Base-by-base conservation (phyloP, 2,888 invertebrate species). In the Parnassius mnemosyne region DNA sequence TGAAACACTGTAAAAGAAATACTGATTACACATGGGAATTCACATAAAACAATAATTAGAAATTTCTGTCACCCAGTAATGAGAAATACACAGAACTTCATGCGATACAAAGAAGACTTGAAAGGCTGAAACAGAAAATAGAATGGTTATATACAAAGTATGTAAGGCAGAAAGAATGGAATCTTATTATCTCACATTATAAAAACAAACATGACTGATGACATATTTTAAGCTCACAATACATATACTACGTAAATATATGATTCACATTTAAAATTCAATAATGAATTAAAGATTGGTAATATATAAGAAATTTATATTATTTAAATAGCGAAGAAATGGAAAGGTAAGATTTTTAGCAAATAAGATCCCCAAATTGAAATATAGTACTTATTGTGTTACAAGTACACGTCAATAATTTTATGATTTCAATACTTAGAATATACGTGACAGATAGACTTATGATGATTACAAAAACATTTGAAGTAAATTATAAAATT, bases 1-100 rank as follows among this genome's bases (percentile, higher is more conserved):
- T 96, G 92, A 95, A 98, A 83, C 98, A 98, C 95, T 98, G 92
- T 3, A 53, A 25, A 47, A 60, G 51, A 41, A 20, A 25, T 12
- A 9, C 42, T 61, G 20, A 57, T 57, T 59, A 56, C 11, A 42
- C 43, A 12, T 5, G 5, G 51, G 44, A 13, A n/a, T 43, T n/a
- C n/a, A 11, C 10, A 20, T 10, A 12, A 50, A 63, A 51, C 25
- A 44, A 53, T 12, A 9, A 52, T 43, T 16, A 57, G 20, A 68
- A 54, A 46, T 53, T 51, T 53, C 56, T 78, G 70, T 80, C 83
- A 87, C 84, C 85, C 68, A 73, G 77, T 71, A 66, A 66, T 66
- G 65, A 66, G 64, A 66, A 49, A 69, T 62, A 77, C 74, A 76
- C 76, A 72, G 75, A 80, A 83, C 87, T 83, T 85, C 89, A 89